These are phyloP conservation scores for Drosophila ananassae DNA, from an alignment of 1,140 invertebrate genomes.

Conservation along the genomic window DNA sequence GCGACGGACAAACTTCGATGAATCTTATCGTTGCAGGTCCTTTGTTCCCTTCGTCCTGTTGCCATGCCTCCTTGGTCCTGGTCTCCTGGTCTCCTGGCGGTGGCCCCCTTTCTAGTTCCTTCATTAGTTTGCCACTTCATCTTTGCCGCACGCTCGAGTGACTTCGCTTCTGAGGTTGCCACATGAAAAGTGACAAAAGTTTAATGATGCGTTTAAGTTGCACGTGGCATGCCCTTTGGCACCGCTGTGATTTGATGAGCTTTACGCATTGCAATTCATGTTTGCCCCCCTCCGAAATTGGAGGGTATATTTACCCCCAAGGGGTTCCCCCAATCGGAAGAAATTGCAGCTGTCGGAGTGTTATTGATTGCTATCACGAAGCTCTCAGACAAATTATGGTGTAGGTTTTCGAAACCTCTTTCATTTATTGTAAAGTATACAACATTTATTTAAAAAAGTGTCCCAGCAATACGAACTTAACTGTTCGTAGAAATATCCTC, in stretches of 20 bases:
- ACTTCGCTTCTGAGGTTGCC: slow-evolving; percentile 53
- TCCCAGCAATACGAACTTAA: not conserved
- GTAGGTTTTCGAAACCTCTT: not conserved
- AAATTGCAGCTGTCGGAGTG: slow-evolving; percentile 25
- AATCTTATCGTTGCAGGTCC: slow-evolving; percentile 39
- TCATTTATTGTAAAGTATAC: too few relatives aligned
- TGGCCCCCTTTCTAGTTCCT: slow-evolving; percentile 29
- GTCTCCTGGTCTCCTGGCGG: too few relatives aligned
- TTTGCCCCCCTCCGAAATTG: not conserved
- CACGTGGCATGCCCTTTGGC: slow-evolving; percentile 42
- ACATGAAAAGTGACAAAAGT: slow-evolving; percentile 72
- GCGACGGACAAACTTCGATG: slow-evolving; percentile 13
- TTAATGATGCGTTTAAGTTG: slow-evolving; percentile 80
- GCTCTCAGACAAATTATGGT: slow-evolving; percentile 9
- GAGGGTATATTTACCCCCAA: not conserved
- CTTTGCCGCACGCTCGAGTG: slow-evolving; percentile 55
- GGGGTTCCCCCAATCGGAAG: not conserved
- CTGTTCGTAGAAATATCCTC: slow-evolving; percentile 28
- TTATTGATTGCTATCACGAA: slow-evolving; percentile 22
- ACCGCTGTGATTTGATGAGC: slow-evolving; percentile 34
- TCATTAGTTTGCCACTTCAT: slow-evolving; percentile 70
- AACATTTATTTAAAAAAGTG: too few relatives aligned
- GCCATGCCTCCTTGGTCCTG: not conserved
- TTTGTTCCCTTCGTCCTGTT: slow-evolving; percentile 1
- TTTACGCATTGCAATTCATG: slow-evolving; percentile 41